A percentile compares a stretch with the other conserved stretches of the same genome.
Conservation (phyloP, 2,113 vertebrate genomes). For the Pongo abelii region DNA sequence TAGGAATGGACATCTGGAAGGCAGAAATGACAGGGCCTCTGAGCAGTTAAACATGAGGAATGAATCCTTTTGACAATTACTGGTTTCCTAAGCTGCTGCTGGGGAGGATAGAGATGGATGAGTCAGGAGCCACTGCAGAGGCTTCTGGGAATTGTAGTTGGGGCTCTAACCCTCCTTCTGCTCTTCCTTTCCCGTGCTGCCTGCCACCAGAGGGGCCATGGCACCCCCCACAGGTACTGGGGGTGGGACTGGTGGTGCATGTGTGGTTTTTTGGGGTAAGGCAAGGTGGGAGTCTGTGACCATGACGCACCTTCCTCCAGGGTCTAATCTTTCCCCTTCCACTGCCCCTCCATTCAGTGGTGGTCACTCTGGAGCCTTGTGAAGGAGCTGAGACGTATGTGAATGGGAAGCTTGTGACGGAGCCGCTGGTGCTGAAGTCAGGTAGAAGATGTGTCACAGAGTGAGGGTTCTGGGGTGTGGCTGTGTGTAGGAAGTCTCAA, state of each 20-base stretch:
- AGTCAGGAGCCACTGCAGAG: neutral
- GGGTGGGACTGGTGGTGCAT: slow-evolving; percentile 52
- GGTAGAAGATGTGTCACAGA: slow-evolving; percentile 75
- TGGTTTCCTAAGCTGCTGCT: neutral
- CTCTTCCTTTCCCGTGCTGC: slow-evolving; percentile 72
- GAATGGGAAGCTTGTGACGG: slow-evolving; percentile 90
- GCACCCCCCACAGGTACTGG: slow-evolving; percentile 74
- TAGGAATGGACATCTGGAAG: neutral
- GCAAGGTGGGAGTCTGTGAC: slow-evolving; percentile 37
- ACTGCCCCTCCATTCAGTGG: slow-evolving; percentile 80
- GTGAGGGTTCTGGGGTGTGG: neutral
- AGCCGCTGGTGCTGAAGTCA: slow-evolving; percentile 88
- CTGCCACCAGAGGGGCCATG: slow-evolving; percentile 74
- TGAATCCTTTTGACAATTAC: neutral
- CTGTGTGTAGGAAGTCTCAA: neutral
- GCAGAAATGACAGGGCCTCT: neutral
- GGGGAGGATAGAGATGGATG: neutral
- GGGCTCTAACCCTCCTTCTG: slow-evolving; percentile 66
- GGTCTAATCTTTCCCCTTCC: neutral
- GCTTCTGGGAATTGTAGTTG: slow-evolving; percentile 18
- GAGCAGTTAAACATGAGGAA: neutral
- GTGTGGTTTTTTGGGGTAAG: slow-evolving; percentile 1
- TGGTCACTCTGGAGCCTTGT: slow-evolving; percentile 89
- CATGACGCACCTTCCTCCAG: neutral
- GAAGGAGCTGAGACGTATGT: slow-evolving; percentile 91